Evolutionary conservation across 2,888 invertebrate genomes (phyloP), one percentile per base, ranked within the genome.

Genomic region (Germaria angustata): DNA sequence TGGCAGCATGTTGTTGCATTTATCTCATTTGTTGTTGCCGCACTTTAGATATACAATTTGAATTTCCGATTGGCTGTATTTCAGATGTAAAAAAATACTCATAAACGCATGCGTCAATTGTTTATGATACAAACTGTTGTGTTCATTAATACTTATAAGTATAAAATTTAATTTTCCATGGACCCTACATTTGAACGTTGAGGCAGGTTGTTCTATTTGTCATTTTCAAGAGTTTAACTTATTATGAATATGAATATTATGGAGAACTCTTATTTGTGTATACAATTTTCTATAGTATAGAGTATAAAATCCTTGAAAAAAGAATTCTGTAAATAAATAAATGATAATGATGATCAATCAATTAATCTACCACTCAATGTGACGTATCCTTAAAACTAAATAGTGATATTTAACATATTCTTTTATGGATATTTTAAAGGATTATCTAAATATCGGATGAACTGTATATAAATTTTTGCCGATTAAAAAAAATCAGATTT

Each of bases 91-190:
- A 22, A 63, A 20, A 39, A 66, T 44, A 71, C 39, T 13, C 4
- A 22, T 68, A 61, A 82, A 76, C 75, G 75, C 79, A 82, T 82
- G 79, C 79, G 79, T 82, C 79, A 75, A 76, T 76, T 66, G 82
- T 63, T 82, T 69, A 73, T 46, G 28, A 80, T 39, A 39, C 20
- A 17, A 39, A 28, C 4, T 17, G 8, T 13, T 72, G 61, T 11
- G 11, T 57, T 46, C 13, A 46, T 57, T 49, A 24, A 49, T 24
- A 57, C 57, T 41, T 32, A 36, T 28, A 46, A 15, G 11, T 55
- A 69, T 4, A 24, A 28, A 46, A 36, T 65, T 65, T 55, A 6
- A 2, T 53, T 61, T 61, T 13, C 1, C 1, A 17, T 13, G 9
- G 4, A 6, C 49, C 24, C 49, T 72, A 28, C 46, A 63, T 2